Evolutionary conservation across 2,888 invertebrate genomes (phyloP).

Genomic region (Deilephila porcellus): DNA sequence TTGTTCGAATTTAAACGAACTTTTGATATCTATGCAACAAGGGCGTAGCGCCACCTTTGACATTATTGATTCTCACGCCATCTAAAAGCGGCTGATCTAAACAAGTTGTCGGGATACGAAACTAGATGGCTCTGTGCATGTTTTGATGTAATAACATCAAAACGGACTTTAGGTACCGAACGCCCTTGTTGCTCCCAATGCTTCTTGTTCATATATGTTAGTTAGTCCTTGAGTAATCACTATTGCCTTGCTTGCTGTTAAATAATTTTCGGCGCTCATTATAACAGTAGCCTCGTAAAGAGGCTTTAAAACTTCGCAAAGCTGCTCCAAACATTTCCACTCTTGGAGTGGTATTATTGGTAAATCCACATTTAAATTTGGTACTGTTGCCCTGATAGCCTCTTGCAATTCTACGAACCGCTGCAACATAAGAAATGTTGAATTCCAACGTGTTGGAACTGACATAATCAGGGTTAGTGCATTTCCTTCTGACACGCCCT

Average conservation of each 20-base stretch:
- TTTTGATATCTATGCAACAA: too few species aligned
- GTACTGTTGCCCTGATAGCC: constrained; percentile 29
- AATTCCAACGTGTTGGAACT: constrained; percentile 35
- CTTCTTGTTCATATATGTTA: constrained; percentile 26
- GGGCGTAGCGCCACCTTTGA: too few species aligned
- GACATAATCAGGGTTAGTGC: constrained; percentile 21
- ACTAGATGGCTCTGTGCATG: too few species aligned
- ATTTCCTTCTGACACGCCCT: background rate
- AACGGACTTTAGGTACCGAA: too few species aligned
- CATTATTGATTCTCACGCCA: too few species aligned
- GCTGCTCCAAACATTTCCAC: constrained; percentile 35
- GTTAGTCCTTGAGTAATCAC: constrained; percentile 27
- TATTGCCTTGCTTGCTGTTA: constrained; percentile 34
- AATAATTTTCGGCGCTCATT: constrained; percentile 37
- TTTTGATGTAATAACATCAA: too few species aligned
- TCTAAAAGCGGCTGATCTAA: too few species aligned
- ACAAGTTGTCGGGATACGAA: too few species aligned
- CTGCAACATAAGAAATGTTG: constrained; percentile 35
- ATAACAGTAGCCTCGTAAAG: constrained; percentile 34
- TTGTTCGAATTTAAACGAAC: too few species aligned
- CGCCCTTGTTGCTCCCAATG: too few species aligned
- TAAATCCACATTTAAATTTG: constrained; percentile 24
- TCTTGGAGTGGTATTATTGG: constrained; percentile 36
- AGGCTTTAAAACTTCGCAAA: constrained; percentile 34
- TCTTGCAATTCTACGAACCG: constrained; percentile 34